These are phyloP conservation scores for Erithacus rubecula DNA, from an alignment of 2,797 vertebrate genomes.

Conservation along the genomic window DNA sequence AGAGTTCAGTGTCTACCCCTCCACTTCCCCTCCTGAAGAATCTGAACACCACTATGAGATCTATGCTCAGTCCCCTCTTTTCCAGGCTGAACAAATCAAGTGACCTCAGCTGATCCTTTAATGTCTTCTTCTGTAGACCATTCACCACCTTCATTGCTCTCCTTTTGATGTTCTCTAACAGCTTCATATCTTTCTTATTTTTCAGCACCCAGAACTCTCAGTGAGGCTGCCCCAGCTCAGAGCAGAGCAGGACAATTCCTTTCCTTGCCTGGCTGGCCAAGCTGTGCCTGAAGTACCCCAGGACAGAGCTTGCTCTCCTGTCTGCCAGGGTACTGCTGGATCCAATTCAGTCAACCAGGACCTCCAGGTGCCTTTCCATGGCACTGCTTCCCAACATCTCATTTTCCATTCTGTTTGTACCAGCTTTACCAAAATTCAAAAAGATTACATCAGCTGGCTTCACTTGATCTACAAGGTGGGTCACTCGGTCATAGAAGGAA, in stretches of 20 bases:
- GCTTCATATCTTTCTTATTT: neutral
- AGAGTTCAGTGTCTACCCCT: neutral
- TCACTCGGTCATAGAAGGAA: neutral
- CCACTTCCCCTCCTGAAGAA: neutral
- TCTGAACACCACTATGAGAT: neutral
- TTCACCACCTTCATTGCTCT: neutral
- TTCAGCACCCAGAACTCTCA: neutral
- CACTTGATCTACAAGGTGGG: too few species aligned
- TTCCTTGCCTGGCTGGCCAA: neutral
- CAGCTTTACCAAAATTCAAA: neutral
- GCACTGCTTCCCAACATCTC: rapidly evolving
- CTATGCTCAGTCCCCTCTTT: neutral
- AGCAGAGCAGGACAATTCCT: neutral
- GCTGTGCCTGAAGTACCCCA: neutral
- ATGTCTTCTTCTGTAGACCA: neutral
- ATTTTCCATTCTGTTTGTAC: neutral
- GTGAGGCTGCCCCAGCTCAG: rapidly evolving
- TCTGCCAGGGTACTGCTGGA: neutral
- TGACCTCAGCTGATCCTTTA: neutral
- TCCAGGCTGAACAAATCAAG: neutral
- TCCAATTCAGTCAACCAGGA: neutral
- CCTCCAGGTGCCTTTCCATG: too few species aligned
- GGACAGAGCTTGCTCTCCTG: neutral
- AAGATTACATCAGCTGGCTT: neutral
- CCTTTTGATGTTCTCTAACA: neutral